Conservation (phyloP, 2,797 vertebrate genomes). For the Limosa lapponica region DNA sequence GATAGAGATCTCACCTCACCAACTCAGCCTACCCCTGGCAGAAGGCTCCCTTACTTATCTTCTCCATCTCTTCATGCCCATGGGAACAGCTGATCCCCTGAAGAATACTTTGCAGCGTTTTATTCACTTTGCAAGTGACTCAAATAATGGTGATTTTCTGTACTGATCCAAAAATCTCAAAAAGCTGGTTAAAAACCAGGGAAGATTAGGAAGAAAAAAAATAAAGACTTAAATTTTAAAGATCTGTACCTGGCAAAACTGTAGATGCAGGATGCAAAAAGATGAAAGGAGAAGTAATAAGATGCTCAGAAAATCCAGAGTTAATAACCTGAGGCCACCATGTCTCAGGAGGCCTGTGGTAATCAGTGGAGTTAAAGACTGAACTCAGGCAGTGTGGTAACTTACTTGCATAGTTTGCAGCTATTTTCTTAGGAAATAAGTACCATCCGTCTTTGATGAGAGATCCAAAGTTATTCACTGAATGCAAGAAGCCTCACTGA, state of each 20-base stretch:
- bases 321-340: not conserved
- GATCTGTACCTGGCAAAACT: not conserved
- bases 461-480: conserved; percentile 25
- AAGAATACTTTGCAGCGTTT: not conserved
- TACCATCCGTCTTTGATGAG: not conserved
- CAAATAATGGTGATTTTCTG: not conserved
- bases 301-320: not conserved
- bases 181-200: not conserved
- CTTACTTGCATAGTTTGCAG: not conserved
- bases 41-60: not conserved
- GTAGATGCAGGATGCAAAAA: not conserved
- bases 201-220: not conserved
- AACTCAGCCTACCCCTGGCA: not conserved
- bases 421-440: not conserved
- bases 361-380: not conserved
- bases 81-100: not conserved
- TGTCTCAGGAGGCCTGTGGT: not conserved
- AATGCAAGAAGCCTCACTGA: conserved; percentile 34
- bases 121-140: not conserved
- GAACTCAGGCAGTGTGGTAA: not conserved
- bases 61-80: not conserved
- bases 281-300: not conserved
- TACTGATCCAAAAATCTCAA: not conserved
- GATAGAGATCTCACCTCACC: not conserved
- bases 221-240: not conserved